phyloP scores from a whole-genome alignment of 53 echinoderm and acorn worm species.

The Echinometra lucunter region DNA sequence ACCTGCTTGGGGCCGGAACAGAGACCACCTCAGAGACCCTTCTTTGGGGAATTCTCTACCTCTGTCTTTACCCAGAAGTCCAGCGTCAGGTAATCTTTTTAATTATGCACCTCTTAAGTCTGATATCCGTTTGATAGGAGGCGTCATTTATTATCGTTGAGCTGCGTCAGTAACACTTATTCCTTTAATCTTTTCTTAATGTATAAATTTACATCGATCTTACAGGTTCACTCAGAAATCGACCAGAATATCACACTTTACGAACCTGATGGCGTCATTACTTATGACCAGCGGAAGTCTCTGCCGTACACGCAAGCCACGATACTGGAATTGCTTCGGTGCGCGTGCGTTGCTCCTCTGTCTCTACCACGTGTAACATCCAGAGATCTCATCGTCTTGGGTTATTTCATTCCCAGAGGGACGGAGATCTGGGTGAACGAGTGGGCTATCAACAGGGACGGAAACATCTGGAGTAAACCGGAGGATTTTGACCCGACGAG shows the following conservation, averaged over 20 bases:
- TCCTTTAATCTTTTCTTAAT: background rate
- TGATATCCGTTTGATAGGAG: too few species aligned
- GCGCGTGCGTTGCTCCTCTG: constrained; percentile 66
- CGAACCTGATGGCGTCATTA: constrained; percentile 43
- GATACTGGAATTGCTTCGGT: constrained; percentile 69
- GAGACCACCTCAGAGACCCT: constrained; percentile 72
- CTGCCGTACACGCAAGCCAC: constrained; percentile 70
- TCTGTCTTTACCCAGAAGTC: constrained; percentile 64
- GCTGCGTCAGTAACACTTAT: background rate
- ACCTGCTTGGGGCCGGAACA: constrained; percentile 71
- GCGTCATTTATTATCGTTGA: too few species aligned
- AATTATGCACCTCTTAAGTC: too few species aligned
- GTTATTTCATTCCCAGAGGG: constrained; percentile 70
- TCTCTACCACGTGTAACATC: constrained; percentile 71
- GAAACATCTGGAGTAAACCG: constrained; percentile 60
- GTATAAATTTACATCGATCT: background rate
- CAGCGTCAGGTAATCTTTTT: constrained; percentile 65
- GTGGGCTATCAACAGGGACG: constrained; percentile 75
- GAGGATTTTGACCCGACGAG: constrained; percentile 64
- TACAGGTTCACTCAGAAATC: constrained; percentile 57
- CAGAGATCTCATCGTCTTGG: constrained; percentile 27
- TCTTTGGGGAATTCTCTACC: constrained; percentile 69
- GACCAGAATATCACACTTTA: background rate
- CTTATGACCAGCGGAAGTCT: background rate
- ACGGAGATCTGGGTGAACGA: constrained; percentile 77